A percentile compares a stretch with the other conserved stretches of the same genome.
phyloP scores from a whole-genome alignment of 2,888 invertebrate genomes.

The Dryomyza anilis region DNA sequence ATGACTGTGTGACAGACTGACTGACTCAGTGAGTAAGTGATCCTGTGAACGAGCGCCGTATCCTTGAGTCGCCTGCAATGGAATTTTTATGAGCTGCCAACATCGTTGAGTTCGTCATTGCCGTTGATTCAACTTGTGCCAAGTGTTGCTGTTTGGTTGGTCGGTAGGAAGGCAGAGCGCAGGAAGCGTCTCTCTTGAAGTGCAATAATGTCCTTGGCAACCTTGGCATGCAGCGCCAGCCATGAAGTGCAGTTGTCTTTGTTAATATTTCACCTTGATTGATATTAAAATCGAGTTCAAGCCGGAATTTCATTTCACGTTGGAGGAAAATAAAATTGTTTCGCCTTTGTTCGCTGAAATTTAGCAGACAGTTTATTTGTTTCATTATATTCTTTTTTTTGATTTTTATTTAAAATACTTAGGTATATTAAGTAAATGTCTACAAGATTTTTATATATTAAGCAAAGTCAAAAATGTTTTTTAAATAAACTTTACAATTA shows the following conservation, averaged over 20 bases:
- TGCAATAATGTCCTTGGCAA: constrained; percentile 19
- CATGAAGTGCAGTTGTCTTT: constrained; percentile 25
- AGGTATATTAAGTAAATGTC: neutral
- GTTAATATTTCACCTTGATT: constrained; percentile 53
- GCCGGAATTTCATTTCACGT: constrained; percentile 49
- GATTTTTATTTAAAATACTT: constrained; percentile 14
- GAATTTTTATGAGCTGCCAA: constrained; percentile 52
- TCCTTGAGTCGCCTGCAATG: constrained; percentile 29
- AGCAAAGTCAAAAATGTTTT: neutral
- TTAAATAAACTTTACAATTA: neutral
- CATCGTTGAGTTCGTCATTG: neutral
- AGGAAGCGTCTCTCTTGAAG: neutral
- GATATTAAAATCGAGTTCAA: constrained; percentile 39
- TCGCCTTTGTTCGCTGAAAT: too few relatives aligned
- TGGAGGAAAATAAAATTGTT: too few relatives aligned
- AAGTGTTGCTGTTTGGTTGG: too few relatives aligned
- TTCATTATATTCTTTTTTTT: too few relatives aligned
- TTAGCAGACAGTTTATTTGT: too few relatives aligned
- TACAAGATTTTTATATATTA: neutral
- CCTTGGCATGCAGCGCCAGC: neutral
- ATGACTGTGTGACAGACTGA: too few relatives aligned
- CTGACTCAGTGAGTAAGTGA: neutral
- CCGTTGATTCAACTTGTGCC: neutral
- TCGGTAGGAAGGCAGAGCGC: too few relatives aligned
- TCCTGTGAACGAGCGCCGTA: neutral